Base-by-base conservation (phyloP, 2,113 vertebrate genomes). In the Pao palembangensis region DNA sequence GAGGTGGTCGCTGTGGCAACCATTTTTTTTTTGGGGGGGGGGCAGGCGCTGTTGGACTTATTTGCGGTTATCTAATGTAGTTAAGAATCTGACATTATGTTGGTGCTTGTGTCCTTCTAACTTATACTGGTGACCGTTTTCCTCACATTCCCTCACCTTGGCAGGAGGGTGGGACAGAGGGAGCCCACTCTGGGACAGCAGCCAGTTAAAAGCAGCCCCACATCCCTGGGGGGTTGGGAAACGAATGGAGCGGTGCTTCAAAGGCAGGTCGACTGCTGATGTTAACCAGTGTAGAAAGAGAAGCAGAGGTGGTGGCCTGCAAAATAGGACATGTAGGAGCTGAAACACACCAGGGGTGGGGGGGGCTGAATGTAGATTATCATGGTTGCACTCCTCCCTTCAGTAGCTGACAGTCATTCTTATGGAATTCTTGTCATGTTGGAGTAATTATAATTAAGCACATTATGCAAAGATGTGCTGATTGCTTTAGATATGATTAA, bases 221-320 rank as follows among this genome's bases (percentile, higher is more conserved):
- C 58, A 61, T 83, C 85, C 75, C 67, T 52, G 68, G 80, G 76
- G 79, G 78, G 69, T 55, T 70, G 71, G 74, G 84, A 67, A 76
- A 65, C 23, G 75, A 84, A 65, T 20, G 57, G 67, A 76, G 85
- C 28, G 10, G 44, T 63, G 81, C 87, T 88, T 88, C 88, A 91
- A 90, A 90, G 86, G 70, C 70, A 80, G 82, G 71, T 81, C 17
- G 53, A 62, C 62, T 16, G 69, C 78, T 81, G 81, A 85, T 85
- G 84, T 87, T 82, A 82, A 89, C 76, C 80, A 83, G 82, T 59
- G 62, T 67, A 75, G 78, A 83, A 71, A 61, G 61, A 68, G 77
- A 71, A 64, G 60, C 67, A 56, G 69, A 77, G 69, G 62, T 69
- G 75, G 73, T 66, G 77, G 76, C 57, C 67, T 79, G 55, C 76